Evolutionary conservation across 2,113 vertebrate species (phyloP).

Genomic region (Notothenia rossii): DNA sequence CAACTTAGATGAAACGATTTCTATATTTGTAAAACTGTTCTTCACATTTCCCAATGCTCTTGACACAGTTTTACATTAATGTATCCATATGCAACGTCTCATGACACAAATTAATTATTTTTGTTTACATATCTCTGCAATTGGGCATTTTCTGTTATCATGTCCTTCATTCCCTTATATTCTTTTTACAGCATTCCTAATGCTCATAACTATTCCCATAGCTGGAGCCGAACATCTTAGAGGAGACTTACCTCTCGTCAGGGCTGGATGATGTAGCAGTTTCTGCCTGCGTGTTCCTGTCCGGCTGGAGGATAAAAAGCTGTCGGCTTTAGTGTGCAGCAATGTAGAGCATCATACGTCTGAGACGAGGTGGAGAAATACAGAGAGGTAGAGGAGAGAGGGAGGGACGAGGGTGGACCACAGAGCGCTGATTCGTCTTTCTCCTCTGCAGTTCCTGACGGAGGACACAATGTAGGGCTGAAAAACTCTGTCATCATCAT

Average conservation of each 20-base stretch:
- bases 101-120: neutral
- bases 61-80: neutral
- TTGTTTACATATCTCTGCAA: neutral
- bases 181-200: constrained; percentile 7
- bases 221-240: neutral
- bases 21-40: too few species aligned
- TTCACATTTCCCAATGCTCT: neutral
- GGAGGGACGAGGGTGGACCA: constrained; percentile 46
- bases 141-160: neutral
- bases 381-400: constrained; percentile 35
- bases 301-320: neutral
- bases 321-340: constrained; percentile 40
- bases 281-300: constrained; percentile 30
- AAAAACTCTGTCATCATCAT: constrained; percentile 33
- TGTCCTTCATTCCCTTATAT: neutral
- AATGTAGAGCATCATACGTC: constrained; percentile 49
- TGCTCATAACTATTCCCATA: neutral
- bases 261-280: constrained; percentile 45
- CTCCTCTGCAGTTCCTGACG: constrained; percentile 68
- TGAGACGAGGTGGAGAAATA: constrained; percentile 24
- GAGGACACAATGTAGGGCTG: constrained; percentile 16
- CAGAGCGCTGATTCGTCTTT: constrained; percentile 65
- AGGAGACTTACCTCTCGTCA: constrained; percentile 62
- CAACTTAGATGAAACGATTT: constrained; percentile 10
- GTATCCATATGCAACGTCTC: neutral